These are phyloP conservation scores for Lanius collurio DNA, from an alignment of 2,113 vertebrate species.

Conservation along the genomic window DNA sequence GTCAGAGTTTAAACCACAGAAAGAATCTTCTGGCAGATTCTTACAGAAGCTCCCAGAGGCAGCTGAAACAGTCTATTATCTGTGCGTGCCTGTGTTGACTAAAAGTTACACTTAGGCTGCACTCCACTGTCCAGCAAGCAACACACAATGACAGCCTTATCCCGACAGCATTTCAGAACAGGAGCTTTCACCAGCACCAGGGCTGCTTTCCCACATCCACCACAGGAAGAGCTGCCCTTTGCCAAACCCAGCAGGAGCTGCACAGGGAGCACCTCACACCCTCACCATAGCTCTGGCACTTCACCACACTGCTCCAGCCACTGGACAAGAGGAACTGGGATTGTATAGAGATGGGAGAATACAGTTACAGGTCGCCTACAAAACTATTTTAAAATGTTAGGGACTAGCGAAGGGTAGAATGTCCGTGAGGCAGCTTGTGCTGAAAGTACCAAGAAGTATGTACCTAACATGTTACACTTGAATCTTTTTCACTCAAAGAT, in stretches of 20 bases:
- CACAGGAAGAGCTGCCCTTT: neutral
- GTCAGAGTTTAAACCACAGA: slow-evolving; percentile 75
- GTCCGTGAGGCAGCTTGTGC: neutral
- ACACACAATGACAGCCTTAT: slow-evolving; percentile 48
- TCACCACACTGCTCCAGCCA: rapidly evolving
- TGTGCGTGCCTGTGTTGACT: slow-evolving; percentile 32
- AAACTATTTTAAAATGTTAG: neutral
- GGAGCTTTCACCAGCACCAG: neutral
- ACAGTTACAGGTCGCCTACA: neutral
- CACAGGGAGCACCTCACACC: rapidly evolving
- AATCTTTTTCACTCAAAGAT: neutral
- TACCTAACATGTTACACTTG: neutral
- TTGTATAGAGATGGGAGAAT: neutral
- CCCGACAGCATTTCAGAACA: neutral
- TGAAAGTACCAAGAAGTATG: neutral
- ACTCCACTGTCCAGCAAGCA: neutral
- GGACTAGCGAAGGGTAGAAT: neutral
- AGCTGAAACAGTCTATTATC: slow-evolving; percentile 60
- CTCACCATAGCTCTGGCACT: neutral
- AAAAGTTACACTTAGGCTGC: slow-evolving; percentile 52
- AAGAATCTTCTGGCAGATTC: slow-evolving; percentile 64
- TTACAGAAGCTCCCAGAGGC: slow-evolving; percentile 61
- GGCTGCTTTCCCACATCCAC: neutral
- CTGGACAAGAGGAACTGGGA: neutral
- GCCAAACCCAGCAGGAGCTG: neutral